phyloP scores from a whole-genome alignment of 2,888 invertebrate species.

The Leptinotarsa tumamoca region DNA sequence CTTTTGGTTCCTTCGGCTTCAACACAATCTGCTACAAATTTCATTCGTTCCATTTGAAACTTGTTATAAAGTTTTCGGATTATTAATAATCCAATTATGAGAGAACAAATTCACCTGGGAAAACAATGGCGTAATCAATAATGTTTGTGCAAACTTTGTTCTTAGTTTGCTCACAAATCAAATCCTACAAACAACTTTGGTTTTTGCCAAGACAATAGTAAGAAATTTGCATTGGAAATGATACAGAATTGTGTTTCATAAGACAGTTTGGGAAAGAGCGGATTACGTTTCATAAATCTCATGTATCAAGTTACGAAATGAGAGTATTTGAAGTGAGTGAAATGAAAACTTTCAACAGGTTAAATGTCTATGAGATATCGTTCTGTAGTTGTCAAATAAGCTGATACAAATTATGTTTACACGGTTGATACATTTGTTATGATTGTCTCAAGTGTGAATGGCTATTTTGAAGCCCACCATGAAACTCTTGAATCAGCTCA shows the following conservation, averaged over 20 bases:
- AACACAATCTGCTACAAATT: conserved; percentile 16
- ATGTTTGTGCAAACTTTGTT: conserved; percentile 15
- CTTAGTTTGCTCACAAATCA: conserved; percentile 13
- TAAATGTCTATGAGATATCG: no score
- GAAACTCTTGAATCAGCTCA: no score
- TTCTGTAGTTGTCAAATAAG: no score
- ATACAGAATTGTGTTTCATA: background rate
- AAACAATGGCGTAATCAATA: conserved; percentile 25
- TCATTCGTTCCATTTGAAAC: conserved; percentile 17
- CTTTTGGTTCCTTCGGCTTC: conserved; percentile 16
- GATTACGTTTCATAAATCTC: no score
- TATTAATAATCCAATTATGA: conserved; percentile 21
- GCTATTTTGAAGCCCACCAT: no score
- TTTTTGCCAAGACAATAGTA: background rate
- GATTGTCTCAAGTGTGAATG: no score
- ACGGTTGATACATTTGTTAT: no score
- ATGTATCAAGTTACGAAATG: no score
- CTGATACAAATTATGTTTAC: no score
- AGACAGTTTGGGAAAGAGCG: background rate
- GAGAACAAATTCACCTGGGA: conserved; percentile 30
- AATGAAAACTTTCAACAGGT: no score
- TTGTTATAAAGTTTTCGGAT: conserved; percentile 19
- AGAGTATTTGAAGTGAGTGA: no score
- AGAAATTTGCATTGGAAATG: background rate
- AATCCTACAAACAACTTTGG: background rate